Base-by-base conservation (phyloP, 2,113 vertebrate genomes). In the Murina feae region DNA sequence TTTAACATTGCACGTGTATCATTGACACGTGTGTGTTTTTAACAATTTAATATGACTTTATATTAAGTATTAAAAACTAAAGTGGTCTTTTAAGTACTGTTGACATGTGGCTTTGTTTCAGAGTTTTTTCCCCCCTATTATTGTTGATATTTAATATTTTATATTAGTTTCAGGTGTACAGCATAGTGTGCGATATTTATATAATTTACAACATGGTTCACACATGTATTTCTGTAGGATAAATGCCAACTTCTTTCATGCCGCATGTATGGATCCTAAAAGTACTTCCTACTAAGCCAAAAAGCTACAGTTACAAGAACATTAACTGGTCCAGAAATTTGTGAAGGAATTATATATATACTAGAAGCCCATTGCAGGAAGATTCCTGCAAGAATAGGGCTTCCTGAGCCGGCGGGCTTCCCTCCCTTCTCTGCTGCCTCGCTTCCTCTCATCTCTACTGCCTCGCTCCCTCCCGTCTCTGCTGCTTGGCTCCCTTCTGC, bases 61-160 rank as follows among this genome's bases (percentile, higher is more conserved):
- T 74, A 18, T 66, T 91, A 72, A 94, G 23, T 68, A 72, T 78
- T 90, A 93, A 86, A 94, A 72, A 63, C 35, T 53, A 72, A 75
- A 51, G n/a, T 58, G 8, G 21, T 35, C 17, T 84, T 80, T 80
- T 65, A 92, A 53, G 69, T 92, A n/a, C 25, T 72, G 14, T 63
- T 75, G 28, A 69, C 72, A 82, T 42, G 6, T 82, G 21, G 12
- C 23, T 79, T 5, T 63, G 87, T 89, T 78, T 42, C 16, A 18
- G 32, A 89, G 21, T 18, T 65, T 17, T n/a, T 42, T 42, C 44
- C 32, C 30, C 65, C 44, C 74, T 49, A 25, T 76, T 76, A n/a
- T 30, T 49, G 74, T 49, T 49, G 44, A 32, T n/a, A 76, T n/a
- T 76, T 44, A 49, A 47, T 76, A n/a, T 21, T 47, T 76, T 76